Percentiles rank a stretch among this genome's conserved stretches.
Evolutionary conservation across 2,797 vertebrate species (phyloP).

Genomic region (Agapornis canus): DNA sequence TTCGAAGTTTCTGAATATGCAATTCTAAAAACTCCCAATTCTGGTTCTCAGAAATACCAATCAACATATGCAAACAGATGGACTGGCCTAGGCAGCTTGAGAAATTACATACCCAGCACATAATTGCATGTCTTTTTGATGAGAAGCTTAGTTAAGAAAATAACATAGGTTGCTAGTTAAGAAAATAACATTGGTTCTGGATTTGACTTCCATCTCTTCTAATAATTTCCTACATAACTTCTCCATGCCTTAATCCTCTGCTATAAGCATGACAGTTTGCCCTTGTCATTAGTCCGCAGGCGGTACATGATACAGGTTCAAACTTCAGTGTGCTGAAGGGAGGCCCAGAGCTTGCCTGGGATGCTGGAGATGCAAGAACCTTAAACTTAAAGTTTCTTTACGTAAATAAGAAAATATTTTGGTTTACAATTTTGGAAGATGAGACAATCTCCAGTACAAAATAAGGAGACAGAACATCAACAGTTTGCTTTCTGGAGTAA

Average conservation of each 20-base stretch:
- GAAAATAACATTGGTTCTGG: neutral
- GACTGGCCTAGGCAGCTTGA: neutral
- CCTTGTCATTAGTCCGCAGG: neutral
- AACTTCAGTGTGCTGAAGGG: neutral
- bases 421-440: neutral
- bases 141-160: neutral
- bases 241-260: neutral
- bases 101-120: neutral
- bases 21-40: neutral
- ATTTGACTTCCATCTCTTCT: neutral
- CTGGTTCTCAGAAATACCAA: neutral
- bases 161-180: neutral
- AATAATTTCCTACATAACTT: neutral
- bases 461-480: neutral
- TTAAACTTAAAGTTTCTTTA: neutral
- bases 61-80: neutral
- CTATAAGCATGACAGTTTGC: neutral
- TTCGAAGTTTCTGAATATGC: neutral
- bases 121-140: neutral
- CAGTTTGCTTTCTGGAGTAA: neutral
- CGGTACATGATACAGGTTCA: neutral
- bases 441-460: neutral
- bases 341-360: neutral
- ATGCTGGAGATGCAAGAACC: neutral
- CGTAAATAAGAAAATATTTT: neutral